Conservation (phyloP, 1,140 invertebrate species). For the Ruditapes philippinarum region DNA sequence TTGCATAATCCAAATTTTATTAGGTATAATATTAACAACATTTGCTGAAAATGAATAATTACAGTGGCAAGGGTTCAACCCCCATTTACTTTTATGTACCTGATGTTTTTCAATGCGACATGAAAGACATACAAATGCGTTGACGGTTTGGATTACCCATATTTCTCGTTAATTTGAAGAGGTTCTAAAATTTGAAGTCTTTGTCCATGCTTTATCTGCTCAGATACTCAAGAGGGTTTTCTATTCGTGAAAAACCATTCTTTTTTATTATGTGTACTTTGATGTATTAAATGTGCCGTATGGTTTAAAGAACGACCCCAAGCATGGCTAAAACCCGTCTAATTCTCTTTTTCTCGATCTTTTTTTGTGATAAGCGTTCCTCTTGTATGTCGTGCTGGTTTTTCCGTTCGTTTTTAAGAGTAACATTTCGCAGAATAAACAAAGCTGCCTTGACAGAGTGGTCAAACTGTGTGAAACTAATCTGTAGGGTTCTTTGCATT, state of each 20-base stretch:
- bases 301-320: neutral
- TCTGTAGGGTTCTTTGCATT: no score
- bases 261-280: constrained; percentile 29
- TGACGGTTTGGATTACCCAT: neutral
- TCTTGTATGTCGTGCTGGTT: neutral
- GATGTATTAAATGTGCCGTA: constrained; percentile 20
- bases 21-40: constrained; percentile 54
- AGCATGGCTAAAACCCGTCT: neutral
- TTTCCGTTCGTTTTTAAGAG: no score
- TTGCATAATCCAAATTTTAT: constrained; percentile 62
- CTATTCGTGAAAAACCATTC: neutral
- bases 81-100: constrained; percentile 25
- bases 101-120: constrained; percentile 10
- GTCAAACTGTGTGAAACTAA: no score
- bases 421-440: no score
- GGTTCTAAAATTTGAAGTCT: constrained; percentile 20
- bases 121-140: neutral
- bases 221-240: neutral
- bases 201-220: constrained; percentile 15
- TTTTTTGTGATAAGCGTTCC: neutral
- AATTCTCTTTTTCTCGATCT: neutral
- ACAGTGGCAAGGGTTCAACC: neutral
- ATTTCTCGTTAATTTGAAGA: neutral
- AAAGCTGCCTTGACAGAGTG: no score
- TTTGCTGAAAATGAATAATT: constrained; percentile 32